Conservation (phyloP, 2,113 vertebrate genomes). For the Gobio gobio region DNA sequence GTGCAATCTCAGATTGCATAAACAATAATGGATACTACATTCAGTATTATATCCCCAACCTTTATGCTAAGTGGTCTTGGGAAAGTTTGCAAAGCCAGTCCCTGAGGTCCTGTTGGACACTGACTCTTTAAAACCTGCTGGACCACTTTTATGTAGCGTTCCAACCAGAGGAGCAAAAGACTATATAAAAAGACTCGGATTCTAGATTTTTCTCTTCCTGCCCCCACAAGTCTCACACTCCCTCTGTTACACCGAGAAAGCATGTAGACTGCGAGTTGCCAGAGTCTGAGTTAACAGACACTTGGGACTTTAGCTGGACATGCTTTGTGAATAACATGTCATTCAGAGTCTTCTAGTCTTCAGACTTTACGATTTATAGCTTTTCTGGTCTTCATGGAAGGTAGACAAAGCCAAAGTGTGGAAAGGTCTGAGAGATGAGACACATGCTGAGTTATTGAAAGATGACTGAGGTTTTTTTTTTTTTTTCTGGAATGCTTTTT, state of each 20-base stretch:
- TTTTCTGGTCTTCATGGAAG: not conserved
- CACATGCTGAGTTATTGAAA: conserved; percentile 73
- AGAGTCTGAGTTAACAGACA: conserved; percentile 11
- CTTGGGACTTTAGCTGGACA: conserved; percentile 10
- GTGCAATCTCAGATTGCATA: not conserved
- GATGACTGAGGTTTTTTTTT: conserved; percentile 58
- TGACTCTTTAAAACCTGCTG: conserved; percentile 39
- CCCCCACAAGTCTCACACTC: conserved; percentile 36
- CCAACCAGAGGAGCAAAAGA: conserved; percentile 36
- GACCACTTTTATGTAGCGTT: not conserved
- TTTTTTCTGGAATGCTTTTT: conserved; percentile 69
- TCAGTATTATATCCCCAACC: not conserved
- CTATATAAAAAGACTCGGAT: not conserved
- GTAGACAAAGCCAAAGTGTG: conserved; percentile 62
- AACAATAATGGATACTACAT: not conserved
- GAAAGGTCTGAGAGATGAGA: conserved; percentile 70
- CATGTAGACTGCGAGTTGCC: conserved; percentile 1
- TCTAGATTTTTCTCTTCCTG: conserved; percentile 7
- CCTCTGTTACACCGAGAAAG: not conserved
- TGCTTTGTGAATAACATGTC: not conserved
- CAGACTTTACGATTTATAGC: not conserved
- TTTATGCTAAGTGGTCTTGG: not conserved
- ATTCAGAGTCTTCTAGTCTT: conserved; percentile 2
- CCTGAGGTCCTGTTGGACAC: not conserved
- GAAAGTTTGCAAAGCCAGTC: not conserved